These are phyloP conservation scores for Fratercula arctica DNA, from an alignment of 2,797 vertebrate species.

Conservation along the genomic window DNA sequence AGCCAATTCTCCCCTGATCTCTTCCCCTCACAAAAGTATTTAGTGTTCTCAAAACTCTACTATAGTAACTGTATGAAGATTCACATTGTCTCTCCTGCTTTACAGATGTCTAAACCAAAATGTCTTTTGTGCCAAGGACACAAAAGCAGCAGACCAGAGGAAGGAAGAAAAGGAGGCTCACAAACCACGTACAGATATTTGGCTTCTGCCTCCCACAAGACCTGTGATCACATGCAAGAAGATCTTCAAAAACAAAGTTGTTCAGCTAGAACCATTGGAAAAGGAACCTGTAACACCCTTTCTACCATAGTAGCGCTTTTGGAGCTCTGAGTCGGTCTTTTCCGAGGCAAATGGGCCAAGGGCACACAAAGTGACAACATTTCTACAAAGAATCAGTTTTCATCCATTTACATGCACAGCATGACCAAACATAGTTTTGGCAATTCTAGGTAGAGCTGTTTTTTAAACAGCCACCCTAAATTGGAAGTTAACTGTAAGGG, in stretches of 20 bases:
- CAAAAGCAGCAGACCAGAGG: background rate
- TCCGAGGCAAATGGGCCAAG: background rate
- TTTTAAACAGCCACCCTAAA: background rate
- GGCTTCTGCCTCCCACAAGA: background rate
- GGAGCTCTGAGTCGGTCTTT: background rate
- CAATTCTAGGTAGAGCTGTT: background rate
- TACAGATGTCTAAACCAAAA: background rate
- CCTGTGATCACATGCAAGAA: rapidly evolving
- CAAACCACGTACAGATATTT: background rate
- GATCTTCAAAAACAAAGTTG: background rate
- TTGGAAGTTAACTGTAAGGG: background rate
- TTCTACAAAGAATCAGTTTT: background rate
- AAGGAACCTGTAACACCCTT: background rate
- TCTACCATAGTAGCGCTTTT: background rate
- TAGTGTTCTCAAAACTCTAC: background rate
- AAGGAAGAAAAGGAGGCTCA: background rate
- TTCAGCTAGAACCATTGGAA: background rate
- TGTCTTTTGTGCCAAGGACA: background rate
- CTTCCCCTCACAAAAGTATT: background rate
- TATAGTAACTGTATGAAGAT: background rate
- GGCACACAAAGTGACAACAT: background rate
- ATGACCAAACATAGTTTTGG: background rate
- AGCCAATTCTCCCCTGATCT: background rate
- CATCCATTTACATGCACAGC: background rate
- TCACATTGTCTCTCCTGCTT: background rate